A percentile compares a stretch with the other conserved stretches of the same genome.
phyloP scores from a whole-genome alignment of 2,113 vertebrate genomes.

The Varanus komodoensis region DNA sequence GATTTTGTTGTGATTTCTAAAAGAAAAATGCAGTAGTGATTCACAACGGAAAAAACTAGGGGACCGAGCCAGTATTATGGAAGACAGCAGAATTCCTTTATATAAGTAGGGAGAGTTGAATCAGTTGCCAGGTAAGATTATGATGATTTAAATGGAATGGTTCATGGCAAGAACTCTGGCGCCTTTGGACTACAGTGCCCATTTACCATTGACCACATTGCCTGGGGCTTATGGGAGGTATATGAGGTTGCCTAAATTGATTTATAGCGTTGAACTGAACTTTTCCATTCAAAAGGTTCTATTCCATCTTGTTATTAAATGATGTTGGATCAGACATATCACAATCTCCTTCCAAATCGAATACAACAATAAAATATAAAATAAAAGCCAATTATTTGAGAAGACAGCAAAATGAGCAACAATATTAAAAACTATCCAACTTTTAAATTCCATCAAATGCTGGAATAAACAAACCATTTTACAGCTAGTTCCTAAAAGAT shows the following conservation, averaged over 20 bases:
- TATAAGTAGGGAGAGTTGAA: neutral
- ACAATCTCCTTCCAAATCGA: neutral
- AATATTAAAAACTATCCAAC: neutral
- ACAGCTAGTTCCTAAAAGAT: neutral
- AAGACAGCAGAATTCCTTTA: neutral
- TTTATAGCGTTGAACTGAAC: neutral
- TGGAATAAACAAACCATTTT: neutral
- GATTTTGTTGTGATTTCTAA: slow-evolving; percentile 8
- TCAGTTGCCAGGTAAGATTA: neutral
- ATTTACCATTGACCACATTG: too few species aligned
- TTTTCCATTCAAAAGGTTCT: neutral
- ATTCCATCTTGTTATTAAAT: neutral
- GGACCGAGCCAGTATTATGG: neutral
- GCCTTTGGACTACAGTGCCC: too few species aligned
- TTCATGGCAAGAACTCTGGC: too few species aligned
- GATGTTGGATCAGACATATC: neutral
- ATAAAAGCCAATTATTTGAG: neutral
- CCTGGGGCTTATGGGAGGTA: too few species aligned
- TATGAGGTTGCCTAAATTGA: neutral
- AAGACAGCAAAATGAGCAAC: neutral
- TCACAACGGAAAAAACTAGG: neutral
- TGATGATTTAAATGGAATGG: too few species aligned
- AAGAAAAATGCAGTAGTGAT: neutral
- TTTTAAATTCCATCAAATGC: neutral
- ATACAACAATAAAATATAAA: neutral